Percentiles rank a stretch among this genome's conserved stretches.
These are phyloP conservation scores for Papilio helenus DNA, from an alignment of 1,140 invertebrate genomes.

Conservation along the genomic window DNA sequence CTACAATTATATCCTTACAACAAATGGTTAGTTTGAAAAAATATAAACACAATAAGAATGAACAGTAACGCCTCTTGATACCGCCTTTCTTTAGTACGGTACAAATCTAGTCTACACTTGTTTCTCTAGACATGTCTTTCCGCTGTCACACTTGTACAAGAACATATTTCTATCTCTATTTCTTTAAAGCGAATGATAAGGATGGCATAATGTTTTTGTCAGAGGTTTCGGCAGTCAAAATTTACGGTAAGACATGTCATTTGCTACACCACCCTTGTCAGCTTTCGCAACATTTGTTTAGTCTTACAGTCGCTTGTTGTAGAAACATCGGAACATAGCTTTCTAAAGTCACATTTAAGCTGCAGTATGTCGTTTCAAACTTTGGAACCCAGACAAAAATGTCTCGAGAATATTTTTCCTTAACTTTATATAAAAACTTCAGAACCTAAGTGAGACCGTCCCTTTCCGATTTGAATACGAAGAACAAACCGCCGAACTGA, in stretches of 20 bases:
- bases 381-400: neutral
- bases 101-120: neutral
- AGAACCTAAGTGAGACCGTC: neutral
- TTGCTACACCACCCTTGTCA: neutral
- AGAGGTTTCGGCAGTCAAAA: neutral
- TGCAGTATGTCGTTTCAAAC: neutral
- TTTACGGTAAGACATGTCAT: neutral
- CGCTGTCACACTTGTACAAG: neutral
- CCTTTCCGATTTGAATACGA: constrained; percentile 25
- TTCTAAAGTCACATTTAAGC: neutral
- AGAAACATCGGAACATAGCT: neutral
- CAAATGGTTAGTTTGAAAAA: neutral
- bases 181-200: neutral
- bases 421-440: neutral
- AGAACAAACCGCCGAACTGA: constrained; percentile 21
- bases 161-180: neutral
- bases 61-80: neutral
- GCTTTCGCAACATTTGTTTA: neutral
- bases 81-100: neutral
- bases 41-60: neutral
- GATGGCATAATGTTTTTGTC: neutral
- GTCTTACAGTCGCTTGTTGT: neutral
- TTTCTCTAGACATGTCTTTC: neutral
- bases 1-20: neutral
- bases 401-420: neutral